phyloP scores from a whole-genome alignment of 2,113 vertebrate species.

The Empidonax traillii region DNA sequence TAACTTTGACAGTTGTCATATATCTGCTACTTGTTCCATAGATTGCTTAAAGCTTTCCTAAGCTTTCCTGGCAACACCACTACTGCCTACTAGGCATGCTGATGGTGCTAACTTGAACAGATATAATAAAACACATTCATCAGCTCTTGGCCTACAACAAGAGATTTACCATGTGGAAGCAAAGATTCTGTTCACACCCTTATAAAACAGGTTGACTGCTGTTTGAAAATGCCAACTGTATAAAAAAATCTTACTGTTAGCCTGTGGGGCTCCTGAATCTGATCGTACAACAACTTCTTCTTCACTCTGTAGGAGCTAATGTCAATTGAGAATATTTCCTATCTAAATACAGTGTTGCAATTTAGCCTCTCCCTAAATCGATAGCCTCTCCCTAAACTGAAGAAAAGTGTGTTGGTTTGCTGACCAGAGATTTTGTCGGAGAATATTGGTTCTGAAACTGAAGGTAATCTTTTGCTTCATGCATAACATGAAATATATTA shows the following conservation, averaged over 20 bases:
- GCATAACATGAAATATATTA: neutral
- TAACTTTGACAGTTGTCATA: neutral
- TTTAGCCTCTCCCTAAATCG: neutral
- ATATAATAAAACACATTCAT: neutral
- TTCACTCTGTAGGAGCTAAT: neutral
- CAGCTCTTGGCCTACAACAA: neutral
- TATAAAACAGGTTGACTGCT: neutral
- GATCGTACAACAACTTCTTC: neutral
- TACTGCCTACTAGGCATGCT: neutral
- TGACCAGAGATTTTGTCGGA: neutral
- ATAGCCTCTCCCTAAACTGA: neutral
- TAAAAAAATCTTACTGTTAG: neutral
- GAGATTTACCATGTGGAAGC: neutral
- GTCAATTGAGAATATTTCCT: neutral
- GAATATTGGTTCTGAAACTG: neutral
- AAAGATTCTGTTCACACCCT: neutral
- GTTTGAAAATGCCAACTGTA: neutral
- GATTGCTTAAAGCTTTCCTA: neutral
- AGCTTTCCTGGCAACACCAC: neutral
- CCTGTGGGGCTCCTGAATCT: neutral
- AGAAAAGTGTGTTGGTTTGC: slow-evolving; percentile 33
- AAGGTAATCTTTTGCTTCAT: neutral
- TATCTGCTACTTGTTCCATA: neutral
- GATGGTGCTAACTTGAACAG: neutral
- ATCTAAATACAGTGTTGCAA: neutral